Percentiles rank a stretch among this genome's conserved stretches.
Conservation (phyloP, 35 echinoderm and acorn worm genomes). For the Nesometra sesokonis region DNA sequence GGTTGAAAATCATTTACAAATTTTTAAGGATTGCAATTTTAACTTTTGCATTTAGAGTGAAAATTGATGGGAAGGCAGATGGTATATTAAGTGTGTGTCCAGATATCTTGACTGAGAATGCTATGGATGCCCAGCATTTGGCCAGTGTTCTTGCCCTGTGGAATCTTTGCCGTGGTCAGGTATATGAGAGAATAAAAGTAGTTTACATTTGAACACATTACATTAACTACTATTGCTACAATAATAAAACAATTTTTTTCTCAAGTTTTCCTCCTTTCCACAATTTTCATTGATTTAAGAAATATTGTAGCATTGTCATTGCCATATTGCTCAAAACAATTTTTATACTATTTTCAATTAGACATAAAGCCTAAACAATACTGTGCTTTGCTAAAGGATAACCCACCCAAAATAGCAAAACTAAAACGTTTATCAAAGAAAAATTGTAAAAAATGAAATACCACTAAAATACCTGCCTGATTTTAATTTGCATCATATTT, state of each 20-base stretch:
- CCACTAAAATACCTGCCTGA: too few species aligned
- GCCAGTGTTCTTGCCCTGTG: constrained; percentile 81
- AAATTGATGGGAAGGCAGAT: neutral
- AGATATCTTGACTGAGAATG: constrained; percentile 65
- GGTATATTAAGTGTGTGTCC: constrained; percentile 46
- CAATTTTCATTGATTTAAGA: neutral
- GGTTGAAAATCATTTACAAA: too few species aligned
- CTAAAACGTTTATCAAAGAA: too few species aligned
- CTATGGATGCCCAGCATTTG: constrained; percentile 86
- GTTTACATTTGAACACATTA: neutral
- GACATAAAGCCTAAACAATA: too few species aligned
- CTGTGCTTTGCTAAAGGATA: too few species aligned
- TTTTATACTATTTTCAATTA: too few species aligned
- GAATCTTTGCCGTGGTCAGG: constrained; percentile 50
- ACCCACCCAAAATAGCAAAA: too few species aligned
- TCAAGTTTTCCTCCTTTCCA: neutral
- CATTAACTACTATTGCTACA: neutral
- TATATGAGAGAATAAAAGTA: constrained; percentile 2
- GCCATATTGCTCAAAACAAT: too few species aligned
- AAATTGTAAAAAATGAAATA: too few species aligned
- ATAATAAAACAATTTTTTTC: neutral
- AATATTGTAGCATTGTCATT: neutral
- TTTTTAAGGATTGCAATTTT: too few species aligned
- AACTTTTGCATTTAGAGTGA: neutral
- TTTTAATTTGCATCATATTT: too few species aligned